These are phyloP conservation scores for Grammomys surdaster DNA, from an alignment of 2,113 vertebrate species.

Conservation along the genomic window DNA sequence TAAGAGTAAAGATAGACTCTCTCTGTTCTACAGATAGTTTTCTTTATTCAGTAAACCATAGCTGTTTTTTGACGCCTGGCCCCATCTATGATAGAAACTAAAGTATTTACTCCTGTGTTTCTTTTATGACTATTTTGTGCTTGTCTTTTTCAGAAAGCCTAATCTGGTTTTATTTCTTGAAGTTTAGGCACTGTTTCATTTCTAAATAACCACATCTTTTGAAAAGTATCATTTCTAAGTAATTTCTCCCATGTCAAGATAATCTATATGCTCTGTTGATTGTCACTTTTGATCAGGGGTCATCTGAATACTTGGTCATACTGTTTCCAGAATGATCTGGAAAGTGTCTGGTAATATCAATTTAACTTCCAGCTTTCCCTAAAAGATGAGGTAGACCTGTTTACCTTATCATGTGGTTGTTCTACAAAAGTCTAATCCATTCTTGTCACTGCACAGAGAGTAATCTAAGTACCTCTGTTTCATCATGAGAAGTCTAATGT, in stretches of 20 bases:
- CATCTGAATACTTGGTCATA: background rate
- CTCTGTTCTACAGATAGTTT: background rate
- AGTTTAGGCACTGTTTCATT: background rate
- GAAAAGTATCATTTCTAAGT: background rate
- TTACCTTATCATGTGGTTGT: rapidly evolving
- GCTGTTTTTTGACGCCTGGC: background rate
- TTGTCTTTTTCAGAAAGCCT: background rate
- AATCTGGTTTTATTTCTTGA: background rate
- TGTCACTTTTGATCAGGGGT: background rate
- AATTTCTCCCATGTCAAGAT: background rate
- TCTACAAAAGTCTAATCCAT: no score
- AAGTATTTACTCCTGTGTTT: background rate
- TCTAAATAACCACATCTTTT: background rate
- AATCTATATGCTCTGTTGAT: background rate
- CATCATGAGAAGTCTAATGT: background rate
- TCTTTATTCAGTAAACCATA: background rate
- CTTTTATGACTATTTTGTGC: background rate
- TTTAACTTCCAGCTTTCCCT: background rate
- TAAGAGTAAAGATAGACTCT: background rate
- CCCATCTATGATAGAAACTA: background rate
- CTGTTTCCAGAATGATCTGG: background rate
- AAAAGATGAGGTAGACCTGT: no score
- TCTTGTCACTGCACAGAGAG: background rate
- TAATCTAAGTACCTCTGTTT: background rate
- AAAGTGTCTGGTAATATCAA: background rate